phyloP scores from a whole-genome alignment of 2,113 vertebrate species.

The Xiphophorus hellerii region DNA sequence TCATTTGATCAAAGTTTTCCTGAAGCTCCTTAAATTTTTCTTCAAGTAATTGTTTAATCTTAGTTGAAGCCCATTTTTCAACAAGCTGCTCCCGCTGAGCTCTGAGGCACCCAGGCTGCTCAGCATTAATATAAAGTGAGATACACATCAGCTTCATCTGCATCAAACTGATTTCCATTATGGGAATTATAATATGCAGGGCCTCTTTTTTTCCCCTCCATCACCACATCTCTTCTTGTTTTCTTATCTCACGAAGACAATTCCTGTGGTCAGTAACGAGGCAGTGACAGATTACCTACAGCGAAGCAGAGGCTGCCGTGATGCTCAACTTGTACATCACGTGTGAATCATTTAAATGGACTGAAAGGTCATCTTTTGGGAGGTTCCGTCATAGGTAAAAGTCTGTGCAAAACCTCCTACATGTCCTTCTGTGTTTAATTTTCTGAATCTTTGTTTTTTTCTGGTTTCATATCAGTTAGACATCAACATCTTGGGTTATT shows the following conservation, averaged over 20 bases:
- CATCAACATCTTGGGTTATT: slow-evolving; percentile 35
- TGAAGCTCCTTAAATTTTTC: not conserved
- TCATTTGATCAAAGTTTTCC: not conserved
- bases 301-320: slow-evolving; percentile 18
- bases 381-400: slow-evolving; percentile 9
- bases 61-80: not conserved
- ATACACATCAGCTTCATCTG: slow-evolving; percentile 39
- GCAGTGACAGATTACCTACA: slow-evolving; percentile 70
- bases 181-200: slow-evolving; percentile 63
- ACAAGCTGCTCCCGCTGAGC: slow-evolving; percentile 4
- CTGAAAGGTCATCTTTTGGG: not conserved
- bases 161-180: slow-evolving; percentile 49
- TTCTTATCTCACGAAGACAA: not conserved
- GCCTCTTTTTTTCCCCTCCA: slow-evolving; percentile 11
- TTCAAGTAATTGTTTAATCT: not conserved
- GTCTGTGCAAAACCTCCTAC: not conserved
- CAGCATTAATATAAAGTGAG: not conserved
- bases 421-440: not conserved
- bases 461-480: slow-evolving; percentile 12
- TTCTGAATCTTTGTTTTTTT: slow-evolving; percentile 3
- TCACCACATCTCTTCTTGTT: slow-evolving; percentile 27
- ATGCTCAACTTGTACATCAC: slow-evolving; percentile 16
- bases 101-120: not conserved
- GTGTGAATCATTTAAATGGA: not conserved
- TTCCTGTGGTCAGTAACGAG: slow-evolving; percentile 61